Evolutionary conservation across 1,140 invertebrate species (phyloP).

Genomic region (Micrasema minimum): DNA sequence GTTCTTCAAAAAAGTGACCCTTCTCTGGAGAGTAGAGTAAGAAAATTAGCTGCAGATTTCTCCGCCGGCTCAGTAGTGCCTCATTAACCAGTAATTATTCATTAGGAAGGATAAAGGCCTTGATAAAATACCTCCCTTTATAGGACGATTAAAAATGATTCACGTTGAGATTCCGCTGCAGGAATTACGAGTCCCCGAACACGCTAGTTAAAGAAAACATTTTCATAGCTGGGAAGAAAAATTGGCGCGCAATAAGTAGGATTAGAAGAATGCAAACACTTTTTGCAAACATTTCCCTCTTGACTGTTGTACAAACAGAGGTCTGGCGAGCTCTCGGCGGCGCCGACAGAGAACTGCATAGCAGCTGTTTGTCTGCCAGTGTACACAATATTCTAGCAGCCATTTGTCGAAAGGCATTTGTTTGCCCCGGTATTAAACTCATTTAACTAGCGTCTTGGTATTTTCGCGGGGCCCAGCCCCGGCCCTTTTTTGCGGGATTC

Average conservation of each 20-base stretch:
- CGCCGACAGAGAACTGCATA: conserved; percentile 20
- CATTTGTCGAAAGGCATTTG: conserved; percentile 41
- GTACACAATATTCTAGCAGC: conserved; percentile 41
- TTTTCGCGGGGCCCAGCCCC: not conserved
- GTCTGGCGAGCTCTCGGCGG: not conserved
- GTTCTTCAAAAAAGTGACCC: conserved; percentile 5
- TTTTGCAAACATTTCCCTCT: no score
- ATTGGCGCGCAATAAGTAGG: conserved; percentile 22
- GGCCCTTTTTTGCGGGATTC: conserved; percentile 34
- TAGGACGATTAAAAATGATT: conserved; percentile 27
- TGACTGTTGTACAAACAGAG: conserved; percentile 5
- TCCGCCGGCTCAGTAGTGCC: not conserved
- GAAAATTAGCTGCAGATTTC: conserved; percentile 2
- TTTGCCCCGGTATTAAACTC: conserved; percentile 39
- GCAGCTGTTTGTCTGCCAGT: conserved; percentile 35
- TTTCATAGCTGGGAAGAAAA: conserved; percentile 31
- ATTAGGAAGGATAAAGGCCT: conserved; percentile 23
- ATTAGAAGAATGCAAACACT: conserved; percentile 27
- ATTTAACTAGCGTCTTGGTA: conserved; percentile 36
- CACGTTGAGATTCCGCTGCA: conserved; percentile 9
- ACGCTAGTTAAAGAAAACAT: conserved; percentile 23
- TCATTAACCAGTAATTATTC: conserved; percentile 35
- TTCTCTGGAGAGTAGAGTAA: not conserved
- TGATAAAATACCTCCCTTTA: conserved; percentile 26
- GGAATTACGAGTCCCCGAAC: not conserved